Base-by-base conservation (phyloP, 1,140 invertebrate genomes). In the Reticulitermes speratus region DNA sequence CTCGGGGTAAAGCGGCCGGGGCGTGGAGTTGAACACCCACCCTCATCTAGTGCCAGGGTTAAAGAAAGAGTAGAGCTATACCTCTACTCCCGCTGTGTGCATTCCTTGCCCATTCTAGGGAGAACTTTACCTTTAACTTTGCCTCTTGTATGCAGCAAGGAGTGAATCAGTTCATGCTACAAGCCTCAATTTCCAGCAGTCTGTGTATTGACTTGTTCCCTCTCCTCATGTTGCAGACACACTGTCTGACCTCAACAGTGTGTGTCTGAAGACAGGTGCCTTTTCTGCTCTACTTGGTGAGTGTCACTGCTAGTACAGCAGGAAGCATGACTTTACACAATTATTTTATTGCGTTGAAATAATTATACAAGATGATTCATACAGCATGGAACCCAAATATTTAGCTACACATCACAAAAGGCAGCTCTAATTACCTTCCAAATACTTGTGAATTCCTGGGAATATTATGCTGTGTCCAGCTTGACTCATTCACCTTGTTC, bases 251-350 rank as follows among this genome's bases (percentile, higher is more conserved):
- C 59, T 69, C 19, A 90, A 91, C 85, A 90, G 87, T 89, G 95
- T 96, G 0, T 97, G 96, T 88, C 91, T 97, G 87, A 94, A 94
- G 90, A 95, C 95, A 9, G 95, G 95, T 59, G 93, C 96, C 23
- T 93, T 97, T 84, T 95, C 95, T 38, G 95, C 95, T 0, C 91
- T 97, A 55, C 92, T 96, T 44, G 95, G 86, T 87, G 55, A 87
- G 86, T 83, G 2, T 45, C 16, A 32, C 0, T 69, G 12, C 44
- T 44, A 1, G 9, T 19, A 25, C 16, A 21, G 45, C 19, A 11
- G 45, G 12, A 25, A 30, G 23, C 25, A 23, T 25, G 11, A 85
- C 25, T 86, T 38, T n/a, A n/a, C 12, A 3, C 30, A 25, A 14
- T 32, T 65, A 0, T 16, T 32, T 86, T 86, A 30, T n/a, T 44